A percentile compares a stretch with the other conserved stretches of the same genome.
Conservation (phyloP, 2,113 vertebrate genomes). For the Actenoides lindsayi region DNA sequence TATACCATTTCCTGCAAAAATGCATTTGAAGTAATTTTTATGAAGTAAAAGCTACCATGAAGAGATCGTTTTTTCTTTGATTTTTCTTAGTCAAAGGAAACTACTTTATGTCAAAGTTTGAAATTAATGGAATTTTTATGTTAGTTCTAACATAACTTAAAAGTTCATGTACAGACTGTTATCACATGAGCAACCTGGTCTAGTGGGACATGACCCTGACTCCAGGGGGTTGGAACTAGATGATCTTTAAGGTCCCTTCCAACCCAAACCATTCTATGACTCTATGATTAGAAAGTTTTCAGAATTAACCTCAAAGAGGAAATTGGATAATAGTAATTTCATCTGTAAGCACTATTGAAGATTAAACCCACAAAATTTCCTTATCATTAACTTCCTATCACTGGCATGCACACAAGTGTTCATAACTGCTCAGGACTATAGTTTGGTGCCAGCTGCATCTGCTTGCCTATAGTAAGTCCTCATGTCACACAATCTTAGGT, state of each 20-base stretch:
- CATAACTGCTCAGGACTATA: neutral
- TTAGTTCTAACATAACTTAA: neutral
- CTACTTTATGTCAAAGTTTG: neutral
- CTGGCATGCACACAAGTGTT: neutral
- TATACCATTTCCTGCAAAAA: neutral
- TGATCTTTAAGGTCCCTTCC: no score
- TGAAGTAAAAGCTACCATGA: neutral
- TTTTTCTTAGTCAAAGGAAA: neutral
- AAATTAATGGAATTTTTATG: neutral
- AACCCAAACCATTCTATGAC: no score
- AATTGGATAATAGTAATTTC: neutral
- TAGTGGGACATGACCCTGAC: no score
- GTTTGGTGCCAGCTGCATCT: neutral
- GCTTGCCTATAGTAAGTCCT: neutral
- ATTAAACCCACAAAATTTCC: neutral
- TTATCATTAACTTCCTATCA: neutral
- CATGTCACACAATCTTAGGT: neutral
- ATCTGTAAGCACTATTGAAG: neutral
- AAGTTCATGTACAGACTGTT: neutral
- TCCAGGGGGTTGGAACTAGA: no score
- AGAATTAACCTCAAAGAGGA: neutral
- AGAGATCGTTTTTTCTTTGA: neutral
- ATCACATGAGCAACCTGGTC: neutral
- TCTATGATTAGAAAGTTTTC: neutral
- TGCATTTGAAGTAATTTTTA: accelerated